Conservation (phyloP, 2,797 vertebrate species). For the Gila robusta region DNA sequence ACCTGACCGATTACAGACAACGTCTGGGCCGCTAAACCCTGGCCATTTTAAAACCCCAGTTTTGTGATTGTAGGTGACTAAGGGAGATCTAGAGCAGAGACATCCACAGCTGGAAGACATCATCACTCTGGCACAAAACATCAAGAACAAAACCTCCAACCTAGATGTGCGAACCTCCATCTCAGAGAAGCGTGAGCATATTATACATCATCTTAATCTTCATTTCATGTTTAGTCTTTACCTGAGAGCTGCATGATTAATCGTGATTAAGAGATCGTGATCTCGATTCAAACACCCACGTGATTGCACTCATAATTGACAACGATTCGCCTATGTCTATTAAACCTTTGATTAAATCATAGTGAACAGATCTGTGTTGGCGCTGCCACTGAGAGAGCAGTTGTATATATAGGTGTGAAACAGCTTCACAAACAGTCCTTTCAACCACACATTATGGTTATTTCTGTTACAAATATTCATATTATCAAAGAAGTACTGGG, state of each 20-base stretch:
- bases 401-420: not conserved
- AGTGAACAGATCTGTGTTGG: not conserved
- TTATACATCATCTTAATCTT: not conserved
- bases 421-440: not conserved
- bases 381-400: not conserved
- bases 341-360: not conserved
- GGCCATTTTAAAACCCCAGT: not conserved
- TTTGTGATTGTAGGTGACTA: conserved; percentile 84
- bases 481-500: not conserved
- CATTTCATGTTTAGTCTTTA: not conserved
- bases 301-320: not conserved
- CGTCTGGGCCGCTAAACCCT: not conserved
- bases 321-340: not conserved
- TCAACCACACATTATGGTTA: not conserved
- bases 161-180: conserved; percentile 92
- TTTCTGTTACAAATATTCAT: not conserved
- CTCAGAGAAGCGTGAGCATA: conserved; percentile 89
- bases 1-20: not conserved
- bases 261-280: not conserved
- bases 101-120: conserved; percentile 92
- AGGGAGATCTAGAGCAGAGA: conserved; percentile 91
- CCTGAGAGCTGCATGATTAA: not conserved
- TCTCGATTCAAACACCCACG: not conserved
- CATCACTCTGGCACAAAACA: conserved; percentile 95
- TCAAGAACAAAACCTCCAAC: conserved; percentile 98